Evolutionary conservation across 2,888 invertebrate genomes (phyloP), one percentile per base, ranked within the genome.

Genomic region (Xestia sexstrigata): DNA sequence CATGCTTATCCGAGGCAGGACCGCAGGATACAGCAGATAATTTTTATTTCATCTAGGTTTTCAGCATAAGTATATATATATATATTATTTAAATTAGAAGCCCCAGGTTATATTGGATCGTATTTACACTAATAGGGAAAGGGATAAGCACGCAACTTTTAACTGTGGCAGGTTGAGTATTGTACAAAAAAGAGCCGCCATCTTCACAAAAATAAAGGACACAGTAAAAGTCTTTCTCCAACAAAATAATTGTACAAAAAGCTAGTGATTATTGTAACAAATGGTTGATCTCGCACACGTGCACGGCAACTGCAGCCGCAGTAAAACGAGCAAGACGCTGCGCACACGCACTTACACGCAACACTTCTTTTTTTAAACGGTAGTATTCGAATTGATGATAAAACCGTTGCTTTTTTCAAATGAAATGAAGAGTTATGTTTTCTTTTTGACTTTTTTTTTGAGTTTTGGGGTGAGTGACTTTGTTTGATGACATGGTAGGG

Each of bases 261-360:
- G 73, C 76, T 86, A 84, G 79, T 86, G 87, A 86, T 88, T 76
- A 82, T 86, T 82, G 70, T 82, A 88, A 87, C 86, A 88, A 85
- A 87, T 85, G 85, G 81, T 85, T 79, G 79, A 80, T 78, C 70
- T 76, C 66, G 62, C 91, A 94, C 94, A 94, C 93, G 91, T 94
- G 94, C 88, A 89, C 87, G 88, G 89, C 90, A 93, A 93, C 93
- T 93, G 93, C 92, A 90, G 82, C 88, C 82, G 78, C 77, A 90
- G 90, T 90, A 89, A 90, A 92, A 92, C 86, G 69, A 83, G 79
- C 79, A 17, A 60, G 86, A 84, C 42, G 82, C 85, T 83, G 84
- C 88, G 86, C 82, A 84, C 85, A 77, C 82, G 79, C 82, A 87
- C 87, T 88, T 88, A 87, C 84, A 77, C 83, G 70, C 83, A 69